Evolutionary conservation across 2,797 vertebrate genomes (phyloP).

Genomic region (Buphagus erythrorhynchus): DNA sequence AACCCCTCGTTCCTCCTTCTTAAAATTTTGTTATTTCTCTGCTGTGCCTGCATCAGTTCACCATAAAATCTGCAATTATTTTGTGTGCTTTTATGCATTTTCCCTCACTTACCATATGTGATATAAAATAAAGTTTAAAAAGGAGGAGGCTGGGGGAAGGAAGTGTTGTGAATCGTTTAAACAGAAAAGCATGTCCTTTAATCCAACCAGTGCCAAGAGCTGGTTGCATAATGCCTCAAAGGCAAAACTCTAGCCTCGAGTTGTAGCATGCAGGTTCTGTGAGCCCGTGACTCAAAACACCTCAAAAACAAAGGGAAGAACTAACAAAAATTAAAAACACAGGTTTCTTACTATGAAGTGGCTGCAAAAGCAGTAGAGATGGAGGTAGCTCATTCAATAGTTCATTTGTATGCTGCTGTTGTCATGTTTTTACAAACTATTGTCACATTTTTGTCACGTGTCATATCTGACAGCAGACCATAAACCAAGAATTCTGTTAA

Average conservation of each 20-base stretch:
- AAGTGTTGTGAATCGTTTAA: neutral
- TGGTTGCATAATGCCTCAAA: neutral
- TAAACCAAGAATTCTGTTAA: slow-evolving; percentile 61
- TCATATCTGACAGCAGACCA: slow-evolving; percentile 37
- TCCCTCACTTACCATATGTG: neutral
- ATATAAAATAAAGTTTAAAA: neutral
- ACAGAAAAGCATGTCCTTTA: neutral
- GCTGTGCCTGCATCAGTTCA: neutral
- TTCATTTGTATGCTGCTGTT: slow-evolving; percentile 60
- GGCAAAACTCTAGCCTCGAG: neutral
- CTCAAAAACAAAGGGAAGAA: neutral
- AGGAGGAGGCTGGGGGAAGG: neutral
- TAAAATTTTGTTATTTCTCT: neutral
- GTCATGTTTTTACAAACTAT: slow-evolving; percentile 23
- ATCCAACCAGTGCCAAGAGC: neutral
- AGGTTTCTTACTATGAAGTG: neutral
- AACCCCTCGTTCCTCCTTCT: neutral
- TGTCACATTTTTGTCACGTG: slow-evolving; percentile 35
- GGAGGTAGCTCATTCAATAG: neutral
- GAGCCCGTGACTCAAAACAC: neutral
- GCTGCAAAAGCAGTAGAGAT: neutral
- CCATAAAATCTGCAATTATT: neutral
- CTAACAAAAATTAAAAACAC: neutral
- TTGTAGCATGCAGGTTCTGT: neutral
- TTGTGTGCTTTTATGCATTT: neutral